Evolutionary conservation across 2,113 vertebrate genomes (phyloP), one percentile per base, ranked within the genome.

Genomic region (Bujurquina vittata): DNA sequence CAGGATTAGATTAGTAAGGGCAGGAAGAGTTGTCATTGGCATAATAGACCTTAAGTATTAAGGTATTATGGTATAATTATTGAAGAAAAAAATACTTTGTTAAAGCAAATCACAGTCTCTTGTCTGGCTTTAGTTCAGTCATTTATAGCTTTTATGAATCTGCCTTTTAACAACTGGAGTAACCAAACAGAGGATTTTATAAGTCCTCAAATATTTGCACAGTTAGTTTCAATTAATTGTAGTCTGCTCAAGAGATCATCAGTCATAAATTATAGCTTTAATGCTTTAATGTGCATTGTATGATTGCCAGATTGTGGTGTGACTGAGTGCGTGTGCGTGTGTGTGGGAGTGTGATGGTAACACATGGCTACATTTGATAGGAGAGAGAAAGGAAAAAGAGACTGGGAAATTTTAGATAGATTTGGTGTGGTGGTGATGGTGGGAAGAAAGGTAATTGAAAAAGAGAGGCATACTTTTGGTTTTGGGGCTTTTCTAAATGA

Each of bases 391-490:
- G 63, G 63, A 82, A 73, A 87, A 76, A 76, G 78, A 63, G 80
- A 83, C 86, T 90, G 93, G 91, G 92, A 92, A 92, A 92, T 84
- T 92, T 85, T 55, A 80, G 89, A 88, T 83, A 80, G 74, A 84
- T 83, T 61, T 77, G 78, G 80, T 91, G 84, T 81, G 85, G 84
- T 83, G 83, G 79, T 63, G 88, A 83, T 82, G 86, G 88, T 89
- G 90, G 92, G 89, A 91, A 92, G 83, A 91, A 92, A 93, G 93
- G 88, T 92, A 91, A 93, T 93, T 94, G 90, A 92, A 93, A 93
- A 91, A 88, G 90, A 90, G 91, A 87, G 77, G 84, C 90, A 80
- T 74, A 87, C 82, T 88, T 94, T 93, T 91, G 93, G 93, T 89
- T 94, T 94, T 89, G 85, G 89, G 92, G 88, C 84, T 93, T 72